Evolutionary conservation across 2,113 vertebrate genomes (phyloP).

Genomic region (Nerophis ophidion): DNA sequence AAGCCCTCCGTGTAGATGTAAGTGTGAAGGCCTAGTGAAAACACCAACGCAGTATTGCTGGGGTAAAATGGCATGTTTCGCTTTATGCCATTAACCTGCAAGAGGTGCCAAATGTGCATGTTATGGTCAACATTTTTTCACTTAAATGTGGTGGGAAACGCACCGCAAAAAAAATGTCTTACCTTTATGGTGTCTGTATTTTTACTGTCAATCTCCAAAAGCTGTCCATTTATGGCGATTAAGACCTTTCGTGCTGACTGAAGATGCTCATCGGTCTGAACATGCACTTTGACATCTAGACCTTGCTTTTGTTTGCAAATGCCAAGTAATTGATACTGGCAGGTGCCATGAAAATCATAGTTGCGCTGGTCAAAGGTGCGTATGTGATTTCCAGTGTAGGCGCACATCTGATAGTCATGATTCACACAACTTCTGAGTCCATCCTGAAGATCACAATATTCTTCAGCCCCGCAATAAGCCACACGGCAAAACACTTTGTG

Average conservation of each 20-base stretch:
- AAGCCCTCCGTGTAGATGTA: constrained; percentile 29
- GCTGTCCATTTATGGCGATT: constrained; percentile 19
- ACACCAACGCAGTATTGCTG: constrained; percentile 23
- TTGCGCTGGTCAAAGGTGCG: constrained; percentile 23
- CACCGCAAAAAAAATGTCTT: background rate
- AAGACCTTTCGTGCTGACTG: constrained; percentile 14
- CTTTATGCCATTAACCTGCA: constrained; percentile 40
- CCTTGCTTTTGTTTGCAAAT: constrained; percentile 9
- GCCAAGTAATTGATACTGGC: constrained; percentile 30
- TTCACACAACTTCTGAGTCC: constrained; percentile 12
- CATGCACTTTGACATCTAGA: constrained; percentile 16
- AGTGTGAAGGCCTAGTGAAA: constrained; percentile 20
- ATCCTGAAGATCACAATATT: background rate
- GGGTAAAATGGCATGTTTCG: constrained; percentile 21
- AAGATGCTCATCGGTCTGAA: constrained; percentile 20
- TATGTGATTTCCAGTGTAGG: constrained; percentile 10
- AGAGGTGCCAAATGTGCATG: constrained; percentile 25
- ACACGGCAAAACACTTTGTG: constrained; percentile 17
- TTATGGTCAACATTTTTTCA: background rate
- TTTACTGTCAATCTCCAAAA: constrained; percentile 19
- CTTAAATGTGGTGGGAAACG: background rate
- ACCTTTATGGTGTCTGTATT: constrained; percentile 24
- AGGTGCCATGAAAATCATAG: constrained; percentile 29
- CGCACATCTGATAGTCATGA: constrained; percentile 11
- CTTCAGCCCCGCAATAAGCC: background rate